Evolutionary conservation across 2,797 vertebrate species (phyloP), one percentile per base, ranked within the genome.

Genomic region (Mus minutoides): DNA sequence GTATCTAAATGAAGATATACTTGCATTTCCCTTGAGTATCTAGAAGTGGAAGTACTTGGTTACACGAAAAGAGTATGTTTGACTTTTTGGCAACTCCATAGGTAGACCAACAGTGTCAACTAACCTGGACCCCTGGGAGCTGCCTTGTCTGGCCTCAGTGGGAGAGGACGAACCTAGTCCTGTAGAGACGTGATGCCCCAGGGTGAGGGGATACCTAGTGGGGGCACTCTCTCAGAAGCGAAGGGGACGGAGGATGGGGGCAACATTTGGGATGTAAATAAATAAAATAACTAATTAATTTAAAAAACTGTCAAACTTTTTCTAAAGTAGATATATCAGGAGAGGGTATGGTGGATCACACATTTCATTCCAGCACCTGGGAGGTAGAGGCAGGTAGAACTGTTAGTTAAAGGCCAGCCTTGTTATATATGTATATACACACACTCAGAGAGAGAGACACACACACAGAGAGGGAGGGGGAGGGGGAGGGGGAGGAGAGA

Each of bases 1-100:
- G 52, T 60, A 69, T 94, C 73, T 62, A 34, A 60, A 14, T 88
- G 31, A 80, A 71, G n/a, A 34, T 43, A 64, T 56, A 64, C 19
- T 82, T 95, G 85, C 9, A 71, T 82, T 91, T 92, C 79, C 87
- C 92, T 96, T 76, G 56, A 89, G 40, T 86, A 86, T 54, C 37
- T 89, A 71, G 14, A 56, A 76, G 43, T 75, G 8, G 31, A 85
- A 67, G 43, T 67, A 5, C 29, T 85, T 34, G 11, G 22, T 82
- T 93, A 91, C 22, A 77, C 6, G 12, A 92, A 9, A 90, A 37
- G 21, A 79, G 7, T 84, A 91, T 67, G 37, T 67, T 75, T 84
- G 92, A 84, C 56, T 14, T 95, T 88, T 91, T 29, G 3, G 17
- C 64, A 71, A 69, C 67, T 34, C 34, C 67, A 69, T 9, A 71